Base-by-base conservation (phyloP, 2,888 invertebrate species). In the Thecocarcelia acutangulata region DNA sequence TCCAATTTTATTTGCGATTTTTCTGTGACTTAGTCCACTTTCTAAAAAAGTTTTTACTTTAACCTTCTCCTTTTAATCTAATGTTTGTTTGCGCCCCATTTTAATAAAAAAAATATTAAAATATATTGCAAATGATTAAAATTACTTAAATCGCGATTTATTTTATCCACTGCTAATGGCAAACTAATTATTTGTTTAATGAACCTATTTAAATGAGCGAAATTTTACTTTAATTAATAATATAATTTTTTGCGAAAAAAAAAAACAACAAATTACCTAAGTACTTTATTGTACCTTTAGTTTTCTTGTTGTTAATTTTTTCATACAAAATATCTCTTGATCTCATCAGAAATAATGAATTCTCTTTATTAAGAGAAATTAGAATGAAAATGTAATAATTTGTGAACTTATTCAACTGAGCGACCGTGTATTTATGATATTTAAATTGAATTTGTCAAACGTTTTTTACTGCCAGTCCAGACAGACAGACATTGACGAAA, bases 1-100 rank as follows among this genome's bases (percentile, higher is more conserved):
- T 28, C 68, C 68, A 68, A 68, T 56, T 68, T 44, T 68, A 15
- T 56, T 68, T 28, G 24, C 44, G 13, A 46, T 68, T 42, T 68
- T 68, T 40, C 28, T 68, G 28, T 54, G 28, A 17, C 68, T 68
- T 44, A 46, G 28, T 19, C 58, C 58, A 37, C 15, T 33, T 70
- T 70, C 70, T 46, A 37, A 28, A 50, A 58, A 59, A 21, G 59
- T 48, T 50, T 50, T 24, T 44, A 50, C 21, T 50, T 50, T 50
- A 13, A 19, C 50, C 12, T 50, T 50, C 12, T 50, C 50, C 13
- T 50, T 21, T 50, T 50, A 19, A 50, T 11, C 12, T 50, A 24
- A 50, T 50, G 3, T 2, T 12, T 46, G 4, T 8, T 15, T 15
- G n/a, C 46, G 15, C 15, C 46, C 15, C 46, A 17, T 46, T 46